Percentiles rank a stretch among this genome's conserved stretches.
These are phyloP conservation scores for Diadromus collaris DNA, from an alignment of 2,888 invertebrate genomes.

Conservation along the genomic window DNA sequence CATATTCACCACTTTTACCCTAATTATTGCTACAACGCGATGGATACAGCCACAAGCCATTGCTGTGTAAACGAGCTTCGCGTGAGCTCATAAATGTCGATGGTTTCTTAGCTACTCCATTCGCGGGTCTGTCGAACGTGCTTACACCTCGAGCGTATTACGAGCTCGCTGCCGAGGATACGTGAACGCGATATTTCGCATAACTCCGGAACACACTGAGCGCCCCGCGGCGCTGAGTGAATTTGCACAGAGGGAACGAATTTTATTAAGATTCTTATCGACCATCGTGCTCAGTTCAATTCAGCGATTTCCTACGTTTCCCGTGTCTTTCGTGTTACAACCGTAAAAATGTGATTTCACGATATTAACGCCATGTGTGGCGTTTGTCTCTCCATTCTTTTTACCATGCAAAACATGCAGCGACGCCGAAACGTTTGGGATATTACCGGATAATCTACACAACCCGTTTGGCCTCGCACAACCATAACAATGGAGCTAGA, in stretches of 20 bases:
- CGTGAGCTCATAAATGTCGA: slow-evolving; percentile 2
- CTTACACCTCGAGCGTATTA: slow-evolving; percentile 21
- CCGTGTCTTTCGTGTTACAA: neutral
- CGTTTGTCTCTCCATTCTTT: neutral
- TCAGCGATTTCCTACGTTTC: slow-evolving; percentile 11
- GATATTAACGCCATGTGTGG: neutral
- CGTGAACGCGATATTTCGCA: slow-evolving; percentile 33
- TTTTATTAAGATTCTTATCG: slow-evolving; percentile 46
- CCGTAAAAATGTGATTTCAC: slow-evolving; percentile 21
- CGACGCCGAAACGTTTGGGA: neutral
- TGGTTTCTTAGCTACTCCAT: slow-evolving; percentile 19
- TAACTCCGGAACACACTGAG: slow-evolving; percentile 5
- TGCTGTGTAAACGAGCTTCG: neutral
- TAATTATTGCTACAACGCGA: neutral
- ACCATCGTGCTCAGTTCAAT: slow-evolving; percentile 27
- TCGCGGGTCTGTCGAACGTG: slow-evolving; percentile 12
- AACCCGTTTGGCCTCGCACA: slow-evolving; percentile 19
- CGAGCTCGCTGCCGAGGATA: slow-evolving; percentile 1
- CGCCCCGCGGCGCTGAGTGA: neutral
- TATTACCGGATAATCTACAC: slow-evolving; percentile 26
- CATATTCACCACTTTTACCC: too few relatives aligned
- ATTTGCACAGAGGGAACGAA: slow-evolving; percentile 21
- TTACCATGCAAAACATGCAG: neutral
- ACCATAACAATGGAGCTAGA: slow-evolving; percentile 3
- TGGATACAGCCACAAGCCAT: neutral